Percentiles rank a stretch among this genome's conserved stretches.
These are phyloP conservation scores for Drosophila yakuba DNA, from an alignment of 1,140 invertebrate genomes.

Conservation along the genomic window DNA sequence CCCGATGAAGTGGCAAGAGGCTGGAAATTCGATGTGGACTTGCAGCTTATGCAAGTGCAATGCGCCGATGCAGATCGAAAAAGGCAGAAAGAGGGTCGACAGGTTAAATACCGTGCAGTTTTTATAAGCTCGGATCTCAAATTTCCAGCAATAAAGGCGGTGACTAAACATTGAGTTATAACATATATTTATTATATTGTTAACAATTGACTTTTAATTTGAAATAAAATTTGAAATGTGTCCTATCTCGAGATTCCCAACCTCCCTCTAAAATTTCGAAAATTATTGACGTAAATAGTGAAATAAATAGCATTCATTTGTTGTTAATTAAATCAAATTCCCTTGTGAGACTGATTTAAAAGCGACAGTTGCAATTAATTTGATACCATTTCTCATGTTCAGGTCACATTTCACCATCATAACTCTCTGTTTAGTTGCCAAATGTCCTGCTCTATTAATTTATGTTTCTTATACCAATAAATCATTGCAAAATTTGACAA, in stretches of 20 bases:
- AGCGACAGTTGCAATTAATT: conserved; percentile 9
- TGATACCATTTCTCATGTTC: conserved; percentile 4
- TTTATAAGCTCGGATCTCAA: neutral
- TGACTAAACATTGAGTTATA: too few species aligned
- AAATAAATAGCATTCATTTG: neutral
- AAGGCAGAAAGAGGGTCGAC: neutral
- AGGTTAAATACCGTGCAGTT: neutral
- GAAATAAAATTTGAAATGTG: neutral
- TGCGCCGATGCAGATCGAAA: conserved; percentile 12
- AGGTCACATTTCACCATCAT: conserved; percentile 13
- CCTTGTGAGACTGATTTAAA: conserved; percentile 12
- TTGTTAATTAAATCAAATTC: conserved; percentile 13
- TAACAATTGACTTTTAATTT: too few species aligned
- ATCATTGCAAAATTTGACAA: conserved; percentile 32
- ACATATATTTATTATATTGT: too few species aligned
- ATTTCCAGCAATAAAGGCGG: too few species aligned
- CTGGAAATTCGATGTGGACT: neutral
- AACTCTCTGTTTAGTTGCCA: conserved; percentile 2
- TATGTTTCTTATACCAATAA: conserved; percentile 23
- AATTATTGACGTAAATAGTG: neutral
- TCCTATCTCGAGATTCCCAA: neutral
- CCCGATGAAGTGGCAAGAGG: neutral
- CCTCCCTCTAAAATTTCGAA: neutral
- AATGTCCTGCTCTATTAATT: conserved; percentile 25
- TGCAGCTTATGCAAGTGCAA: conserved; percentile 53